These are phyloP conservation scores for Odontamblyopus rebecca DNA, from an alignment of 2,797 vertebrate species.

Conservation along the genomic window DNA sequence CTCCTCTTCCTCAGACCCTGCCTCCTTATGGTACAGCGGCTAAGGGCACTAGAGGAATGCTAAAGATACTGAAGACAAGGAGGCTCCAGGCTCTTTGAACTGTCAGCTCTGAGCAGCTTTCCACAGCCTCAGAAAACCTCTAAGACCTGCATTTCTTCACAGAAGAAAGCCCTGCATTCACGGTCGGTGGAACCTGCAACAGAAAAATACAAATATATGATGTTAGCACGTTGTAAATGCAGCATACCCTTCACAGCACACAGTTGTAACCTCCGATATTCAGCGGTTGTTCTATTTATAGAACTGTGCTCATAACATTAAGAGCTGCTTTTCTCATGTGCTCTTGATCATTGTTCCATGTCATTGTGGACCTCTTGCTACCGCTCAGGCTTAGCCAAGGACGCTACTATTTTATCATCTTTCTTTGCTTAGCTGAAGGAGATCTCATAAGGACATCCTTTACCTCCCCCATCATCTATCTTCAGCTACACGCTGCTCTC, in stretches of 20 bases:
- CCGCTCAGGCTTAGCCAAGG: slow-evolving; percentile 47
- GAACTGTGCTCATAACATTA: slow-evolving; percentile 19
- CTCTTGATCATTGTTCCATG: slow-evolving; percentile 54
- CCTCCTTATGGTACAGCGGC: slow-evolving; percentile 41
- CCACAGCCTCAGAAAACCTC: slow-evolving; percentile 56
- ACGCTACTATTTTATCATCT: slow-evolving; percentile 43
- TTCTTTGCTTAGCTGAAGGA: neutral
- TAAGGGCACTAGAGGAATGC: slow-evolving; percentile 61
- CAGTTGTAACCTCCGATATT: slow-evolving; percentile 37
- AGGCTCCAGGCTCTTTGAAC: slow-evolving; percentile 68
- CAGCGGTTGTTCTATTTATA: slow-evolving; percentile 65
- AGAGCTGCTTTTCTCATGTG: slow-evolving; percentile 9
- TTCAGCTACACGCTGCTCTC: slow-evolving; percentile 50
- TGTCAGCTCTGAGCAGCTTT: slow-evolving; percentile 59
- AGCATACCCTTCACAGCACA: slow-evolving; percentile 35
- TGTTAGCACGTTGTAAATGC: neutral
- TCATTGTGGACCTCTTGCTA: slow-evolving; percentile 21
- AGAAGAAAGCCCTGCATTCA: slow-evolving; percentile 92
- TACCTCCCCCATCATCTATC: slow-evolving; percentile 52
- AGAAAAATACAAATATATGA: slow-evolving; percentile 1
- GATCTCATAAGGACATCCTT: slow-evolving; percentile 42
- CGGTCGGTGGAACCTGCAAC: slow-evolving; percentile 94
- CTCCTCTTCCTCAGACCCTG: slow-evolving; percentile 38
- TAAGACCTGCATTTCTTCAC: slow-evolving; percentile 88
- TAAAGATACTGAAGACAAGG: slow-evolving; percentile 61